A percentile compares a stretch with the other conserved stretches of the same genome.
phyloP scores from a whole-genome alignment of 2,797 vertebrate species.

The Oreochromis mossambicus region DNA sequence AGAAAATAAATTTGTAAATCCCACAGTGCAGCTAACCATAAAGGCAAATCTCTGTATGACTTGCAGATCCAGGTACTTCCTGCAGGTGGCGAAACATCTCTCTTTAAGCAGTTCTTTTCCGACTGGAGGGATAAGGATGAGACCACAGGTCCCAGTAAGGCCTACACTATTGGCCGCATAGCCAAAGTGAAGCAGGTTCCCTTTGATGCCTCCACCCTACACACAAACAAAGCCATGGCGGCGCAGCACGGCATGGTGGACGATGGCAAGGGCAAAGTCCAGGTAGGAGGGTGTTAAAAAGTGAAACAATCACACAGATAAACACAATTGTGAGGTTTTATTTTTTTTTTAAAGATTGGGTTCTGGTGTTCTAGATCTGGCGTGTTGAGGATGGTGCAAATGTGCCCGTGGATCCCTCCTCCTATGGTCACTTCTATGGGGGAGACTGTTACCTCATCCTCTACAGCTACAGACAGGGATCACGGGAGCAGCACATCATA shows the following conservation, averaged over 20 bases:
- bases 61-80: constrained; percentile 78
- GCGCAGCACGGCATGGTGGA: constrained; percentile 83
- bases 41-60: background rate
- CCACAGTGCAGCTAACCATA: background rate
- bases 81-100: constrained; percentile 72
- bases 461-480: constrained; percentile 72
- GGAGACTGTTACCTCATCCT: constrained; percentile 84
- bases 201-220: constrained; percentile 76
- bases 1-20: background rate
- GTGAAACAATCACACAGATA: background rate
- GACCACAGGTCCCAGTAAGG: constrained; percentile 71
- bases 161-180: constrained; percentile 69
- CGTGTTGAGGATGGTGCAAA: constrained; percentile 68
- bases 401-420: constrained; percentile 62
- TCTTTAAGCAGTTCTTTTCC: constrained; percentile 82
- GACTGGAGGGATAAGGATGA: constrained; percentile 79
- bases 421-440: constrained; percentile 78
- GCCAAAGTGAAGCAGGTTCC: constrained; percentile 74
- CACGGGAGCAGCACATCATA: constrained; percentile 75
- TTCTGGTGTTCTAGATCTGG: constrained; percentile 70
- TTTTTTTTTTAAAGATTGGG: rapidly evolving
- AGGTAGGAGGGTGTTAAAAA: constrained; percentile 50
- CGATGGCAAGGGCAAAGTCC: constrained; percentile 76
- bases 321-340: background rate
- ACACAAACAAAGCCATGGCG: constrained; percentile 77